A percentile compares a stretch with the other conserved stretches of the same genome.
These are phyloP conservation scores for Morinoia aosen DNA, from an alignment of 2,888 invertebrate species.

Conservation along the genomic window DNA sequence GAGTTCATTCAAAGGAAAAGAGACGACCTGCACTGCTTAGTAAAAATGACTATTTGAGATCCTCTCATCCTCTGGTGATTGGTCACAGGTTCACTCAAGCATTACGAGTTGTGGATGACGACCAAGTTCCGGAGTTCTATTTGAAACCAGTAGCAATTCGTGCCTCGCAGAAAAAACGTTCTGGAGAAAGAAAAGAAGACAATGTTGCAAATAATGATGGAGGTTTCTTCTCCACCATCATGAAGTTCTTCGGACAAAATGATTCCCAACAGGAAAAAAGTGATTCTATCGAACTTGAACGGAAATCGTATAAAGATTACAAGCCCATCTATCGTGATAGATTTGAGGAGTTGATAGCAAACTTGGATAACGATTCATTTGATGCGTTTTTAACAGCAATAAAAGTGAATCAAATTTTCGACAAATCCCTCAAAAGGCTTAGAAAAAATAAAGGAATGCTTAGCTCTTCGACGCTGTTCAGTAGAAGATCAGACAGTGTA, in stretches of 20 bases:
- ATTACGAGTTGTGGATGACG: neutral
- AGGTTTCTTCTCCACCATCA: neutral
- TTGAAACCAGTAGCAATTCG: neutral
- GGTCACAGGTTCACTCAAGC: conserved; percentile 29
- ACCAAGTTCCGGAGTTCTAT: neutral
- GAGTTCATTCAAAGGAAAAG: neutral
- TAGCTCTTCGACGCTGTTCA: neutral
- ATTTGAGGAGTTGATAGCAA: conserved; percentile 4
- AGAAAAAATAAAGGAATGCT: neutral
- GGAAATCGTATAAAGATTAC: neutral
- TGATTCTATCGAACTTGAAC: neutral
- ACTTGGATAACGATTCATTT: conserved; percentile 15
- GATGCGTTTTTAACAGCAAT: conserved; percentile 39
- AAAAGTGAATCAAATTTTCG: conserved; percentile 25
- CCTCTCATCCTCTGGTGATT: neutral
- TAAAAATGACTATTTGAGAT: neutral
- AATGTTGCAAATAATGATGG: neutral
- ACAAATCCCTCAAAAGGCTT: conserved; percentile 1
- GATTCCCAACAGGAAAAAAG: neutral
- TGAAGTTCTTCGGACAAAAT: conserved; percentile 34
- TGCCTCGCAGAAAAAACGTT: neutral
- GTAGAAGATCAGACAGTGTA: neutral
- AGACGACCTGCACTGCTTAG: neutral
- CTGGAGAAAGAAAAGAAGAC: neutral
- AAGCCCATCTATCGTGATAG: neutral